Conservation (phyloP, 2,113 vertebrate species). For the Setophaga coronata region DNA sequence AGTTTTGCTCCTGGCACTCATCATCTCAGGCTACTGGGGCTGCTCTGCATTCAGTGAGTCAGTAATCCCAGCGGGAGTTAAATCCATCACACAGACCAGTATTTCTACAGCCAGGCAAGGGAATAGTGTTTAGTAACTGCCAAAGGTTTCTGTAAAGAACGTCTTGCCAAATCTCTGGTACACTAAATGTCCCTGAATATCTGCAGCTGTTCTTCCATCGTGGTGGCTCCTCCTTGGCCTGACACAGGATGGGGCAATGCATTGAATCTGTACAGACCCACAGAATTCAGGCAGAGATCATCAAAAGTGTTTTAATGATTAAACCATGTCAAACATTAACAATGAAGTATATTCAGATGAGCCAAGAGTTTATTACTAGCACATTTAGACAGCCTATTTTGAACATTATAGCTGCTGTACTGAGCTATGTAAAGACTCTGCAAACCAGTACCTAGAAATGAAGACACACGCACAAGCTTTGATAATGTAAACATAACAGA, state of each 20-base stretch:
- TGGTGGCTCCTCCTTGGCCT: not conserved
- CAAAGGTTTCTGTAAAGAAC: not conserved
- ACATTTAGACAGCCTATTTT: conserved; percentile 70
- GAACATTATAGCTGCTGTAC: conserved; percentile 71
- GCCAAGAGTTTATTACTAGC: conserved; percentile 71
- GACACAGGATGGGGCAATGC: not conserved
- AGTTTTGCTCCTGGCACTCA: not conserved
- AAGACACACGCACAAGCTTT: conserved; percentile 68
- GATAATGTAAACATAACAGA: conserved; percentile 76
- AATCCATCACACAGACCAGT: not conserved
- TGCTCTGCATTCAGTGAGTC: not conserved
- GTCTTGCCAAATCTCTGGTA: not conserved
- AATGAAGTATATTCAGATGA: conserved; percentile 73
- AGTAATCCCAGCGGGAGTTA: not conserved
- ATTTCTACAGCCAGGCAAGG: not conserved
- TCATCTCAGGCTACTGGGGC: rapidly evolving
- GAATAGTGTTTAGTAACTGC: not conserved
- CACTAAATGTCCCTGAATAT: not conserved
- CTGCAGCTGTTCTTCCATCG: not conserved
- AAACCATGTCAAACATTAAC: conserved; percentile 76
- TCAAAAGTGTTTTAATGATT: conserved; percentile 83
- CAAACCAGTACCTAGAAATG: conserved; percentile 77
- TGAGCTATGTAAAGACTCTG: conserved; percentile 75
- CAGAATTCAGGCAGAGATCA: conserved; percentile 60
- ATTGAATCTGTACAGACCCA: not conserved